Base-by-base conservation (phyloP, 2,797 vertebrate species). In the Sebastolobus alascanus region DNA sequence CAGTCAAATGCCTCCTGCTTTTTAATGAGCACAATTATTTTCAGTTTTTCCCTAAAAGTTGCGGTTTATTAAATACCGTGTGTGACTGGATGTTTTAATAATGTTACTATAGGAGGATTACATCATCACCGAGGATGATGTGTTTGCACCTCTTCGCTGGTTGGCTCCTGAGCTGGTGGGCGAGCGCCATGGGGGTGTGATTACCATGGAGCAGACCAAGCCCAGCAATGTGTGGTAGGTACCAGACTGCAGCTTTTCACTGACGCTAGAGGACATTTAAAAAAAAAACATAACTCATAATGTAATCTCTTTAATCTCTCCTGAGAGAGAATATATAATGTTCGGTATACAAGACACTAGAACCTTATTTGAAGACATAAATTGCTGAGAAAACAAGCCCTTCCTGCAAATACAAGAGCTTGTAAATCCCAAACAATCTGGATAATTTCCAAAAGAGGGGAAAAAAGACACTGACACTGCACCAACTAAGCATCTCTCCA, bases 151-250 rank as follows among this genome's bases (percentile, higher is more conserved):
- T 40, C 96, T 99, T 31, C 97, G 98, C 73, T 99, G 98, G 98
- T 96, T 96, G 87, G 97, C 98, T 81, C 98, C 98, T 33, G 98
- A 99, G 84, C 94, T 99, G 90, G 95, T 99, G 81, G 98, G 97
- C 6, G 97, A 97, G 86, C 97, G 98, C 83, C 98, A 98, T 84
- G 97, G 99, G 82, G 97, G 97, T 25, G 92, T 99, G 25, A 93
- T 99, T 79, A 96, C 97, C 55, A 94, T 97, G 93, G 98, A 98
- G 75, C 97, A 97, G 83, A 97, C 97, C 60, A 98, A 98, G 89
- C 94, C 96, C 85, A 97, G 98, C 84, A 99, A 99, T 86, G 96
- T 99, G 94, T 99, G 98, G 98, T 99, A 96, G 35, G 97, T 96
- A 76, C 75, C 67, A 64, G 60, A 73, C 25, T 55, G 52, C 54